Evolutionary conservation across 2,113 vertebrate species (phyloP), one percentile per base, ranked within the genome.

Genomic region (Callipepla californica): DNA sequence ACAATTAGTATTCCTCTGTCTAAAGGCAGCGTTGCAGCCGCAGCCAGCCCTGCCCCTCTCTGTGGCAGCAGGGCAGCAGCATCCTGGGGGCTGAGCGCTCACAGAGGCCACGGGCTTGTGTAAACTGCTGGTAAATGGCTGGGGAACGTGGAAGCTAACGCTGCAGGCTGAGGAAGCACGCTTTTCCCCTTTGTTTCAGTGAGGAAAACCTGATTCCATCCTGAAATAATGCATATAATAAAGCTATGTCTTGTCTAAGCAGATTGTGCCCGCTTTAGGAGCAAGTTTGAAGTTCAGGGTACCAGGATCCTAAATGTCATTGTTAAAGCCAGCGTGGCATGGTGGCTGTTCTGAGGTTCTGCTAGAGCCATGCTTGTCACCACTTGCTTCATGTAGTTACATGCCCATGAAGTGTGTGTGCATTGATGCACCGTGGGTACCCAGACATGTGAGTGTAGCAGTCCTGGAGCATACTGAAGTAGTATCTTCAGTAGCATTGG

Each of bases 1-100:
- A 98, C 95, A 95, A 95, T 96, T 94, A 97, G 96, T 95, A 91
- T 94, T 97, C 97, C 78, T 70, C 93, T 94, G 97, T 90, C 95
- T 87, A 72, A 83, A 96, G 80, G 87, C 7, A 87, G 57, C n/a
- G 30, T 25, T 61, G 13, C 28, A 80, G 80, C 74, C 89, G 85
- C 91, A 97, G 62, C 14, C 63, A 80, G 65, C 87, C 75, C 23
- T 94, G 94, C 61, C 51, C 50, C 6, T 19, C 57, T 22, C 0
- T 2, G 65, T 59, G 45, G 25, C 73, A 66, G 63, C 50, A 83
- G 85, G 62, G 38, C 28, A 30, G 78, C 23, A 69, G 42, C 85
- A 50, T 65, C 40, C 45, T 48, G 42, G 69, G 69, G 70, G 34
- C 92, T 77, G 57, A 19, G 58, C 7, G 40, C 42, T 67, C 5